phyloP scores from a whole-genome alignment of 30 jellyfish, hydroid and myxozoan species.

The Pelagia noctiluca region DNA sequence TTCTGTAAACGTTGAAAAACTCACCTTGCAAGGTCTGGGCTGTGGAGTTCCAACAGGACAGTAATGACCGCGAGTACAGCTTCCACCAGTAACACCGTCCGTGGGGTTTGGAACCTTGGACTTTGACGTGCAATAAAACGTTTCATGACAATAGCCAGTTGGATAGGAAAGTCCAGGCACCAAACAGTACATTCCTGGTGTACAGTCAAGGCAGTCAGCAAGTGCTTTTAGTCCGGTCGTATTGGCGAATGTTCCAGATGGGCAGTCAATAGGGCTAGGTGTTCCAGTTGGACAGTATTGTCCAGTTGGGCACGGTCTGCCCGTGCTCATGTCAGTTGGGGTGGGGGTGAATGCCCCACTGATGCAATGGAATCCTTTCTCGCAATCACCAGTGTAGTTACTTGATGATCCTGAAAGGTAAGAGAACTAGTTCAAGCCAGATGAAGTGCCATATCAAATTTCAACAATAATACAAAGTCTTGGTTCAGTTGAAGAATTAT shows the following conservation, averaged over 20 bases:
- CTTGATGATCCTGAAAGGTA: constrained; percentile 79
- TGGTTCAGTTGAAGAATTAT: too few relatives aligned
- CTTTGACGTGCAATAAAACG: constrained; percentile 72
- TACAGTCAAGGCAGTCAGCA: constrained; percentile 77
- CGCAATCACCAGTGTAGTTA: constrained; percentile 85
- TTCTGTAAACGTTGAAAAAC: too few relatives aligned
- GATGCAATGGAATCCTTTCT: constrained; percentile 87
- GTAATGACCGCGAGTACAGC: constrained; percentile 96
- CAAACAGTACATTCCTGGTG: constrained; percentile 91
- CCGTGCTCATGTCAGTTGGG: constrained; percentile 86
- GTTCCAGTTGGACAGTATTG: constrained; percentile 87
- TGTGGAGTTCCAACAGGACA: constrained; percentile 85
- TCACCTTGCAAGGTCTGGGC: constrained; percentile 94
- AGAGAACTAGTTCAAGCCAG: too few relatives aligned
- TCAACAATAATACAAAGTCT: too few relatives aligned
- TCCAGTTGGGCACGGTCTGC: constrained; percentile 88
- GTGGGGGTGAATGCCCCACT: constrained; percentile 81
- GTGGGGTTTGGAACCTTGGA: constrained; percentile 73
- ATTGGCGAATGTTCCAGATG: constrained; percentile 89
- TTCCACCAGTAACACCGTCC: constrained; percentile 74
- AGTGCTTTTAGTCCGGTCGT: constrained; percentile 71
- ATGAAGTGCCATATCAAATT: too few relatives aligned
- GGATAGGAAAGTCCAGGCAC: constrained; percentile 82
- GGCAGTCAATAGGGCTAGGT: constrained; percentile 83
- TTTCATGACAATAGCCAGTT: constrained; percentile 74